Base-by-base conservation (phyloP, 2,888 invertebrate species). In the Heliconius aoede region DNA sequence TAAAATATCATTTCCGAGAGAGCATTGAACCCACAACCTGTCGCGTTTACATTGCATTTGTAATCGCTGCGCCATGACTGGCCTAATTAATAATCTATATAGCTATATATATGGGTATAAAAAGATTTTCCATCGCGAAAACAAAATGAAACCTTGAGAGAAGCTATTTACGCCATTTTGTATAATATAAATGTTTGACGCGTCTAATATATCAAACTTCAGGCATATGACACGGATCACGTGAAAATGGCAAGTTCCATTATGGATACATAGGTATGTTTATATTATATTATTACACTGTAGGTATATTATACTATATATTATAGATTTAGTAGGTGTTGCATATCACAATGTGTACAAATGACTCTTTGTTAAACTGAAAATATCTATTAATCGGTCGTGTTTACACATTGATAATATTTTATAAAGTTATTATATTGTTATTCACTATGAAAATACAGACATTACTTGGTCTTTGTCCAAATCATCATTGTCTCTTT, bases 351-450 rank as follows among this genome's bases (percentile, higher is more conserved):
- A 36, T 36, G 18, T 32, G 11, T 64, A 36, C 28, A 36, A 36
- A 64, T 32, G 64, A 64, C 64, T 64, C n/a, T 64, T 36, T 64
- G 64, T 64, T 64, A n/a, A 36, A n/a, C 32, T 64, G 32, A 64
- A 64, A 36, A 36, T 64, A 36, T n/a, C 11, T 32, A 36, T 64
- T 36, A 36, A n/a, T 40, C 24, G 15, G 5, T 26, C 2, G 5
- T 18, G 24, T 40, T 64, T 32, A 36, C n/a, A 24, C 13, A 13
- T 64, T 65, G 24, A 24, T 32, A 24, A n/a, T 55, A n/a, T n/a
- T 55, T 36, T 65, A 24, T 64, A 11, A 64, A 32, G 1, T 13
- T n/a, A n/a, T 64, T 32, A n/a, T n/a, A n/a, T n/a, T 64, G n/a
- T 32, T 30, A 15, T 62, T 62, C 32, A 30, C 11, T 64, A 30